Base-by-base conservation (phyloP, 1,140 invertebrate genomes). In the Drosophila melanica region DNA sequence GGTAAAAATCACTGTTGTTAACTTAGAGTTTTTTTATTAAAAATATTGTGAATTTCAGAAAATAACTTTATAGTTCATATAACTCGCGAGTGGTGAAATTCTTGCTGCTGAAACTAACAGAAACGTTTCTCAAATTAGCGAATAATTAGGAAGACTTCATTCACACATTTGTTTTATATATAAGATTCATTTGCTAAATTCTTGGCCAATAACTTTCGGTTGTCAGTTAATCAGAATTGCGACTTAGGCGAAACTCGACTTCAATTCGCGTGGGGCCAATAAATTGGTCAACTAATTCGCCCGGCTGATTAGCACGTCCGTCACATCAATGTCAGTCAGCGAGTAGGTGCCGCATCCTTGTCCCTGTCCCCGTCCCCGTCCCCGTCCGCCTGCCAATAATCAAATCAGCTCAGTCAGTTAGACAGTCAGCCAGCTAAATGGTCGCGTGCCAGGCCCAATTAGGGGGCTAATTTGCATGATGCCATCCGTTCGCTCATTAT, bases 401-500 rank as follows among this genome's bases (percentile, higher is more conserved):
- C 75, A 81, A 85, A 85, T 85, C 81, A 86, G 59, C 53, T 76
- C 68, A 65, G 59, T 74, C 80, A 62, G 42, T 55, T 48, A 50
- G 18, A 14, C 60, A 62, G 12, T 16, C 30, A 9, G 18, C 27
- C 20, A 20, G 23, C n/a, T 12, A 7, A 7, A 27, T 50, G 39
- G 54, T 67, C 69, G 69, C 63, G 69, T 72, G 70, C 50, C 70
- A 55, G 23, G 54, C 23, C 44, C 82, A 86, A 87, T 87, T 86
- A 81, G 79, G 66, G 66, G 55, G 47, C 80, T 86, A 87, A 86
- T 86, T 86, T 86, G 71, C 81, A 86, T 86, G 70, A 85, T 69
- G 75, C 75, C 77, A 67, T 64, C 74, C 73, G 64, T 72, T 69
- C 30, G 55, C 80, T 82, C 80, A 82, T 82, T 82, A 82, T 82